phyloP scores from a whole-genome alignment of 2,888 invertebrate genomes.

The Trissolcus brochymenae region DNA sequence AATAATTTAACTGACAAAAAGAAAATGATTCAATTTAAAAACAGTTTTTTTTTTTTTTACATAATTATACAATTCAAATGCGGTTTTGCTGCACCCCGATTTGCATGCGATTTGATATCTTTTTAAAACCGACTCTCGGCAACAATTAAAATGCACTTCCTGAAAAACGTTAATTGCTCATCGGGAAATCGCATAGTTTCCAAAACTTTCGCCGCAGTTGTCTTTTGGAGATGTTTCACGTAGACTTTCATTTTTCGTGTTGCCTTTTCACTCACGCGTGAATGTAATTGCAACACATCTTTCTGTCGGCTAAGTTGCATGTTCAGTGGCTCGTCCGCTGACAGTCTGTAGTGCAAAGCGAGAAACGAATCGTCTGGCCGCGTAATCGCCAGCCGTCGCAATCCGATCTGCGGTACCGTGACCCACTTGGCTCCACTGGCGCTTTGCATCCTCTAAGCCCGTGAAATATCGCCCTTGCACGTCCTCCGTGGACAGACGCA shows the following conservation, averaged over 20 bases:
- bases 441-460: constrained; percentile 31
- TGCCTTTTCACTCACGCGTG: constrained; percentile 42
- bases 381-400: constrained; percentile 60
- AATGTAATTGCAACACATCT: constrained; percentile 44
- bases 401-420: constrained; percentile 60
- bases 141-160: not conserved
- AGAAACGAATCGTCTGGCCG: constrained; percentile 62
- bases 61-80: too few species aligned
- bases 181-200: constrained; percentile 16
- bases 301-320: constrained; percentile 32
- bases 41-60: too few species aligned
- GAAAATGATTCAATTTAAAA: too few species aligned
- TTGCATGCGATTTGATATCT: too few species aligned
- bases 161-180: constrained; percentile 8
- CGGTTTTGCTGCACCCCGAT: too few species aligned
- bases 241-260: constrained; percentile 44
- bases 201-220: constrained; percentile 31
- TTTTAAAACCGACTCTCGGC: too few species aligned
- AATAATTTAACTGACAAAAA: too few species aligned
- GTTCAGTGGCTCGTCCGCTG: constrained; percentile 14
- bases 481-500: constrained; percentile 57
- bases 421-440: constrained; percentile 64
- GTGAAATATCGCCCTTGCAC: constrained; percentile 33
- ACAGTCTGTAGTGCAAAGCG: constrained; percentile 50
- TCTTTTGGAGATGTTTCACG: constrained; percentile 18